Conservation (phyloP, 53 echinoderm and acorn worm genomes). For the Stichopus horrens region DNA sequence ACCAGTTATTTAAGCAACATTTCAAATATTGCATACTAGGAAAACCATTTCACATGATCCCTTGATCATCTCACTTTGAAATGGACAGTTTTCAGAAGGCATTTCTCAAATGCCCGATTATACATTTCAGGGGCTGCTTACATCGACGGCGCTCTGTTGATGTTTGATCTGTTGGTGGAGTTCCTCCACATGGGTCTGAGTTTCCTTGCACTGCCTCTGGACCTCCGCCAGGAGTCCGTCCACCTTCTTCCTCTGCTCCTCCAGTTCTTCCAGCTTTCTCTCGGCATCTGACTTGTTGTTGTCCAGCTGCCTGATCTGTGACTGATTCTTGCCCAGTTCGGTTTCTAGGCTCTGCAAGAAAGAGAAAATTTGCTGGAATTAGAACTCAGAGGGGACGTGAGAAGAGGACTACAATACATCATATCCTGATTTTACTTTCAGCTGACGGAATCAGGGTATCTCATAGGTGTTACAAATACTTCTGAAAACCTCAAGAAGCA, state of each 20-base stretch:
- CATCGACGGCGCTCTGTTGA: constrained; percentile 88
- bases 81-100: no score
- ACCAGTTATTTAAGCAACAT: no score
- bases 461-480: no score
- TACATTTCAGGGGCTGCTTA: constrained; percentile 1
- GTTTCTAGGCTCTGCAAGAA: constrained; percentile 78
- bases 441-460: no score
- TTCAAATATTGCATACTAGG: no score
- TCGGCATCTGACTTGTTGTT: constrained; percentile 90
- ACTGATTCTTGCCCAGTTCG: constrained; percentile 74
- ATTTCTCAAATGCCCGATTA: no score
- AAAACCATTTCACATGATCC: no score
- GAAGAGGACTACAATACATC: no score
- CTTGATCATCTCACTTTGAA: no score
- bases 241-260: constrained; percentile 87
- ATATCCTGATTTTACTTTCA: no score
- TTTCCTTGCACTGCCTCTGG: constrained; percentile 79
- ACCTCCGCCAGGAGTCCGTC: constrained; percentile 85
- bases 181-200: constrained; percentile 74
- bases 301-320: constrained; percentile 85
- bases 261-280: constrained; percentile 89
- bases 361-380: not conserved
- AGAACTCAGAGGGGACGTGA: not conserved
- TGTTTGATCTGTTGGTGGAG: constrained; percentile 70
- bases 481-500: no score